Conservation (phyloP, 2,113 vertebrate genomes). For the Labrus mixtus region DNA sequence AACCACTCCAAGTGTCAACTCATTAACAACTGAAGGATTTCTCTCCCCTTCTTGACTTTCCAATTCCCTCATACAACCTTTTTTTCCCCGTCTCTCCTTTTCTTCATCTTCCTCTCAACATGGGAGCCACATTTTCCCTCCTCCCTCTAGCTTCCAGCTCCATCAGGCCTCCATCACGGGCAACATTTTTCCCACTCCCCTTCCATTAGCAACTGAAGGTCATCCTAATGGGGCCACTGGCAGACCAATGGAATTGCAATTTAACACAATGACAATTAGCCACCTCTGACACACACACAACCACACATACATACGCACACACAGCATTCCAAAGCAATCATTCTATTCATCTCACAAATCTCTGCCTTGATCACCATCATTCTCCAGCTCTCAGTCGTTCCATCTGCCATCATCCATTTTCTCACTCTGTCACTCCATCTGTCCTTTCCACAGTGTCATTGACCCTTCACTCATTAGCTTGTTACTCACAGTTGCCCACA, state of each 20-base stretch:
- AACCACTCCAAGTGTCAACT: conserved; percentile 2
- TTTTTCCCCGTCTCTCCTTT: background rate
- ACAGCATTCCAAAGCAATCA: conserved; percentile 20
- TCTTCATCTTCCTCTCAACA: background rate
- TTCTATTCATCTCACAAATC: conserved; percentile 47
- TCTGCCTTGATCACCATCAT: conserved; percentile 45
- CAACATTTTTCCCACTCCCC: conserved; percentile 44
- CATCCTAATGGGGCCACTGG: conserved; percentile 65
- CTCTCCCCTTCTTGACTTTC: conserved; percentile 13
- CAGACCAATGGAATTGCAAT: conserved; percentile 61
- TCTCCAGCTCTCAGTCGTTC: conserved; percentile 53
- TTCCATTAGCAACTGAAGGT: conserved; percentile 68
- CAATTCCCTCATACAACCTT: conserved; percentile 9
- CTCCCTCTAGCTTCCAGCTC: background rate
- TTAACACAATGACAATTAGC: conserved; percentile 73
- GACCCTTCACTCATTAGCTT: conserved; percentile 69
- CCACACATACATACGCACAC: conserved; percentile 1
- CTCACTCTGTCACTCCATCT: conserved; percentile 62
- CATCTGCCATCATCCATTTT: conserved; percentile 56
- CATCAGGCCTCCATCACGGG: conserved; percentile 18
- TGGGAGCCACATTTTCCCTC: background rate
- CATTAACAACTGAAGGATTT: conserved; percentile 5
- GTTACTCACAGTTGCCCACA: conserved; percentile 62
- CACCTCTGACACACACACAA: conserved; percentile 31
- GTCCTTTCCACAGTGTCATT: conserved; percentile 56